Evolutionary conservation across 2,797 vertebrate species (phyloP), one percentile per base, ranked within the genome.

Genomic region (Ptychadena robeensis): DNA sequence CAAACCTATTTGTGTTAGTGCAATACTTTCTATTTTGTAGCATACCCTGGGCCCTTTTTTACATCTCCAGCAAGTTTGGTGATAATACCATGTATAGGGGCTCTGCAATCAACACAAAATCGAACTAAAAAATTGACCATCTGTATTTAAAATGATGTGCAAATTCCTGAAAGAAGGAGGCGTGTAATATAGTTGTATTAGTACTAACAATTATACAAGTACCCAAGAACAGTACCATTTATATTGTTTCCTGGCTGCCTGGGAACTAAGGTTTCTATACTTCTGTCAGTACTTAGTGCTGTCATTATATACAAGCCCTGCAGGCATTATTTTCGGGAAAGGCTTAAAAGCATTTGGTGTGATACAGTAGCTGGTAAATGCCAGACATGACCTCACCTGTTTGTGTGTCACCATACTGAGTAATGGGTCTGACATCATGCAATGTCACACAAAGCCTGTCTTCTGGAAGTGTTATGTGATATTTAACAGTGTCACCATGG

Each of bases 321-420:
- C 59, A 28, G 59, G 59, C 59, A 61, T 10, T 61, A 61, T 25
- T 27, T 61, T 28, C 9, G 9, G 59, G 10, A 61, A 28, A 9
- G 27, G 1, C 9, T 11, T 11, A 27, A 30, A 63, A 28, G 11
- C 59, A 14, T 38, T 9, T 38, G 9, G 12, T 38, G 73, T 30
- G 35, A 30, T 38, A 76, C 7, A 22, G 25, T 22, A 64, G 71
- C 48, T 34, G 32, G 40, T 48, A 71, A 48, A 31, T 18, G 63
- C 22, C 59, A 82, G 81, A 82, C 81, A 78, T 82, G 73, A 82
- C 53, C 37, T 82, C 81, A 82, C 37, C 59, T 78, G 38, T 78
- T 82, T 78, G 25, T 78, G 30, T 78, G 35, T 64, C 35, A 9
- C 9, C 18, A 65, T n/a, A 59, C 22, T 68, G 59, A 76, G 59